Conservation (phyloP, 2,113 vertebrate species). For the Neopipo cinnamomea region DNA sequence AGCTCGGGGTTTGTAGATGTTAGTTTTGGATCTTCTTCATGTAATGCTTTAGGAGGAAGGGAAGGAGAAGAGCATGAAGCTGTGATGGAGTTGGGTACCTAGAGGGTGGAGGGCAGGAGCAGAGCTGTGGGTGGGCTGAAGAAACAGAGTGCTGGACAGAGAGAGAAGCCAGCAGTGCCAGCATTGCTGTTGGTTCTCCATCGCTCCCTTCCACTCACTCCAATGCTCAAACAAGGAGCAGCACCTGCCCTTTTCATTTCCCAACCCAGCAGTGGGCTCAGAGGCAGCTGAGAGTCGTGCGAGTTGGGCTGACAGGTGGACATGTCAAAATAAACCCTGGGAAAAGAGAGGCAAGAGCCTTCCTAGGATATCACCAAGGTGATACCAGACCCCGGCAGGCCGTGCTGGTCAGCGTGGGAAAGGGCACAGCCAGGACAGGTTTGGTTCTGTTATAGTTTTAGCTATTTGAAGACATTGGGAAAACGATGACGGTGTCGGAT, state of each 20-base stretch:
- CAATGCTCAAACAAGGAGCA: rapidly evolving
- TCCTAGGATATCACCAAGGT: neutral
- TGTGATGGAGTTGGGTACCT: neutral
- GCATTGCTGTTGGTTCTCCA: neutral
- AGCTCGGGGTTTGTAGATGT: neutral
- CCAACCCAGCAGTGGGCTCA: neutral
- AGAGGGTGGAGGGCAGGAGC: neutral
- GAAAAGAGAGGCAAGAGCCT: neutral
- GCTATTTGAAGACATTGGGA: neutral
- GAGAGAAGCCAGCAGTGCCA: neutral
- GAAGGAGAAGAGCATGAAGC: neutral
- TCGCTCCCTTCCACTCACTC: rapidly evolving
- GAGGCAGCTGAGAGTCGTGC: neutral
- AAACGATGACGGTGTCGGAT: neutral
- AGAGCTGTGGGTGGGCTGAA: neutral
- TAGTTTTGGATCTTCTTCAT: neutral
- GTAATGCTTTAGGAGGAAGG: neutral
- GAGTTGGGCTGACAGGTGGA: neutral
- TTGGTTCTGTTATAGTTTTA: neutral
- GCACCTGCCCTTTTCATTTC: neutral
- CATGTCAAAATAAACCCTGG: neutral
- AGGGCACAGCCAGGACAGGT: neutral
- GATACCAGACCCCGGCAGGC: neutral
- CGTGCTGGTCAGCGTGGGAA: rapidly evolving
- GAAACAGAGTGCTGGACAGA: rapidly evolving